phyloP scores from a whole-genome alignment of 2,797 vertebrate genomes.

The Rhadinocentrus ornatus region DNA sequence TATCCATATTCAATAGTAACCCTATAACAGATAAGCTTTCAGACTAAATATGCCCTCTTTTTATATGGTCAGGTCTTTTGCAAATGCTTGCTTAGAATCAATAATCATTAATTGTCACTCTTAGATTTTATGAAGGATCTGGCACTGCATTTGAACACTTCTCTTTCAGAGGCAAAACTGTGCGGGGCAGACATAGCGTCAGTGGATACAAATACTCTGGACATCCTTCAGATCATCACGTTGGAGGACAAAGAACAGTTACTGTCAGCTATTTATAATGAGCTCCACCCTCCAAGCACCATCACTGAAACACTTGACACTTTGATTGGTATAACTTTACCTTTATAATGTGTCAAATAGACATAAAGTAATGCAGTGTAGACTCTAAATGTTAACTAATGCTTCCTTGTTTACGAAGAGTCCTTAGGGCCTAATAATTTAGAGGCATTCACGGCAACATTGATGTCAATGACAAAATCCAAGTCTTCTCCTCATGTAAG shows the following conservation, averaged over 20 bases:
- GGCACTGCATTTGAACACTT: constrained; percentile 16
- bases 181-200: constrained; percentile 79
- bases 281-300: constrained; percentile 78
- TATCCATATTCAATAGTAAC: background rate
- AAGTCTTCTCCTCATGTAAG: constrained; percentile 70
- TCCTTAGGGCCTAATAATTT: constrained; percentile 58
- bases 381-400: background rate
- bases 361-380: background rate
- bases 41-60: background rate
- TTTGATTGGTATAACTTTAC: constrained; percentile 67
- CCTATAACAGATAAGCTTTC: background rate
- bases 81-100: background rate
- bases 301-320: constrained; percentile 71
- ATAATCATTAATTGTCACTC: background rate
- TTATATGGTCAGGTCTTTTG: background rate
- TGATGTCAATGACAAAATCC: constrained; percentile 69
- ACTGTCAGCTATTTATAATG: constrained; percentile 81
- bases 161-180: constrained; percentile 76
- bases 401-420: constrained; percentile 35
- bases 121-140: background rate
- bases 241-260: constrained; percentile 79
- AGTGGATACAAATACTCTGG: constrained; percentile 75
- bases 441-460: constrained; percentile 67
- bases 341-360: background rate
- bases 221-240: constrained; percentile 74